Evolutionary conservation across 2,113 vertebrate species (phyloP), one percentile per base, ranked within the genome.

Genomic region (Cyprinus carpio): DNA sequence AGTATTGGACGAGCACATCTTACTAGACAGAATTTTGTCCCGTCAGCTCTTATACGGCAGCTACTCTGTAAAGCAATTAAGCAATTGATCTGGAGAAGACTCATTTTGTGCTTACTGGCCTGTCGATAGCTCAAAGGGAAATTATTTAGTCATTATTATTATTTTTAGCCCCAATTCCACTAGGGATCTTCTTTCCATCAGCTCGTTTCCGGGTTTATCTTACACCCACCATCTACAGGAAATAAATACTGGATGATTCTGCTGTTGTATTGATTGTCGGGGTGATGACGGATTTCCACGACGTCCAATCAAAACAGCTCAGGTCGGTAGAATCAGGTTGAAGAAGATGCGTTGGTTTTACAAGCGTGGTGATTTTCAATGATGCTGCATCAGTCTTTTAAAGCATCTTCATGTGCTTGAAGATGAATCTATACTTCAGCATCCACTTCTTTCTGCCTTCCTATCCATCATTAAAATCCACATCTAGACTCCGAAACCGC

Each of bases 21-120:
- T 87, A 81, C 65, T 78, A 83, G 82, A 90, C 81, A 64, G 78
- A 83, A 75, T 90, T 92, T 87, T 87, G 84, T 89, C 72, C 77
- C 13, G 56, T 90, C 85, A 46, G 90, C 89, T 89, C 80, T 90
- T 90, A 87, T 85, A 72, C 31, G 71, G 84, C 46, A 62, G 78
- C 75, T 83, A 84, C 79, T 75, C 83, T 86, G 77, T 87, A 86
- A 89, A 88, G 87, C 84, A 91, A 88, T 90, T 90, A 92, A 90
- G 86, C 71, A 58, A 88, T 87, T 87, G 81, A 89, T 92, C 90
- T 88, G 85, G 82, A 84, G 83, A 86, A 77, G 60, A 87, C 67
- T 88, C 13, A 86, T 89, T 90, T 90, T 83, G 82, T 74, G 83
- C 72, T 88, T 89, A 84, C 82, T 89, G 60, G 49, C 86, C 87